Conservation (phyloP, 2,797 vertebrate species). For the Oreochromis grahami region DNA sequence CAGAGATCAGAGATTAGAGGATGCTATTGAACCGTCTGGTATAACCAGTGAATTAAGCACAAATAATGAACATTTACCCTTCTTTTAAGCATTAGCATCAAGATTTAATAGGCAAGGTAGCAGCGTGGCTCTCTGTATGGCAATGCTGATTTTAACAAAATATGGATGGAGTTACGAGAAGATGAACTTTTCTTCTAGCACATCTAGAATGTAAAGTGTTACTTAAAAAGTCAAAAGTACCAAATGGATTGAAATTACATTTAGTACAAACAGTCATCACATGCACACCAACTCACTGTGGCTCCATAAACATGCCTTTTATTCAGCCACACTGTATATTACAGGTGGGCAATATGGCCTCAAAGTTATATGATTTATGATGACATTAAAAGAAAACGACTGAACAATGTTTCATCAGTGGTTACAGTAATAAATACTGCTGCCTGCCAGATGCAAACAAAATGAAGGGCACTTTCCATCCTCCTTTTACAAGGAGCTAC, state of each 20-base stretch:
- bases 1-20: constrained; percentile 27
- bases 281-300: neutral
- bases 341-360: neutral
- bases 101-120: neutral
- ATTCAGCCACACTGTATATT: neutral
- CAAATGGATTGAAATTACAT: neutral
- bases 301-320: neutral
- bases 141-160: neutral
- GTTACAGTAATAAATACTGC: neutral
- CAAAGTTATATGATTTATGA: neutral
- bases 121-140: neutral
- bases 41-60: neutral
- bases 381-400: neutral
- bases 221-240: neutral
- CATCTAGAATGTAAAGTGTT: neutral
- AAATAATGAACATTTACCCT: neutral
- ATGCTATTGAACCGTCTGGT: neutral
- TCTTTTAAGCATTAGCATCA: neutral
- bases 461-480: neutral
- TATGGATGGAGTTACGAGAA: neutral
- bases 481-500: neutral
- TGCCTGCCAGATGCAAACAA: neutral
- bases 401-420: neutral
- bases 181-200: neutral
- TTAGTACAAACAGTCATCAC: neutral